Percentiles rank a stretch among this genome's conserved stretches.
phyloP scores from a whole-genome alignment of 2,888 invertebrate species.

The Eupithecia insigniata region DNA sequence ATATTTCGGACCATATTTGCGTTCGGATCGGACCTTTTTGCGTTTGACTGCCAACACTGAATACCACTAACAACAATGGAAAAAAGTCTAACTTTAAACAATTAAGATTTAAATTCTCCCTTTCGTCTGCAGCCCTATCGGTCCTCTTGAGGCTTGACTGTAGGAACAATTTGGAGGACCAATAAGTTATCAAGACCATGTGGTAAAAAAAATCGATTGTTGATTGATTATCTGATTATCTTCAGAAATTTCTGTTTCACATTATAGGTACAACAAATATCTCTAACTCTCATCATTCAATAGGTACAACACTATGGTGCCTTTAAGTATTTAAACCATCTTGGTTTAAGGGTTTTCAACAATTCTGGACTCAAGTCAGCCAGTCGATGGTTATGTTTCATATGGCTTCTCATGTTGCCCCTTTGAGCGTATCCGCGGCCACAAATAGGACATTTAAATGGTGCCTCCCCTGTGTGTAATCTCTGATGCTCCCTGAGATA shows the following conservation, averaged over 20 bases:
- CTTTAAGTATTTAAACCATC: slow-evolving; percentile 72
- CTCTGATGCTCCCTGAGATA: slow-evolving; percentile 79
- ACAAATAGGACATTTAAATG: slow-evolving; percentile 80
- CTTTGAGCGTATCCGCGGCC: slow-evolving; percentile 76
- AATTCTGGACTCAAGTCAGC: slow-evolving; percentile 69
- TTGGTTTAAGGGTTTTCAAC: slow-evolving; percentile 71
- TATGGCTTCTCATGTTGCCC: slow-evolving; percentile 79
- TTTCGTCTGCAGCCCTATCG: too few species aligned
- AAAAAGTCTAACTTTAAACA: too few species aligned
- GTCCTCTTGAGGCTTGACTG: too few species aligned
- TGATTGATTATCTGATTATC: neutral
- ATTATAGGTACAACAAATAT: neutral
- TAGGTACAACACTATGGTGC: slow-evolving; percentile 14
- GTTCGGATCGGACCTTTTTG: too few species aligned
- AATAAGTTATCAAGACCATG: too few species aligned
- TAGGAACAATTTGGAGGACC: too few species aligned
- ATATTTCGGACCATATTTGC: too few species aligned
- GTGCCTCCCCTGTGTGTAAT: slow-evolving; percentile 79
- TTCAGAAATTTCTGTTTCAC: neutral
- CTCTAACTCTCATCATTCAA: neutral
- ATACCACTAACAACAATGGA: too few species aligned
- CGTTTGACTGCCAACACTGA: too few species aligned
- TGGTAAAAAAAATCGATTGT: too few species aligned
- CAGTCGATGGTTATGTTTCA: slow-evolving; percentile 68
- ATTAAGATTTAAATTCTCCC: too few species aligned